A percentile compares a stretch with the other conserved stretches of the same genome.
phyloP scores from a whole-genome alignment of 2,797 vertebrate genomes.

The Melanotaenia boesemani region DNA sequence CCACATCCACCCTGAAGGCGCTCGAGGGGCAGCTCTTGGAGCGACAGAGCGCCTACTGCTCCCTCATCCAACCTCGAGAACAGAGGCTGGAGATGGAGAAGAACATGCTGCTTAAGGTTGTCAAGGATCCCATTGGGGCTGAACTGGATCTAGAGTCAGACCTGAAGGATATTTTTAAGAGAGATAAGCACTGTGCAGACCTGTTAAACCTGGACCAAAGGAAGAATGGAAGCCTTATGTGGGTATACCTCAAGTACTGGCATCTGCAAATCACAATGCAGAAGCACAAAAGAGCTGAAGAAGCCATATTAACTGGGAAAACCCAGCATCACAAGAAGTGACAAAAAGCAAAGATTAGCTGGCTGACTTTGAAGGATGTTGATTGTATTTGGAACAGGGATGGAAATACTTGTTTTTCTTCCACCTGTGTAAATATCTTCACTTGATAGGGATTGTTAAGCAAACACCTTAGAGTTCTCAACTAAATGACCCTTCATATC shows the following conservation, averaged over 20 bases:
- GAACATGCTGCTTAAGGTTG: constrained; percentile 87
- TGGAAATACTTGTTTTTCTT: constrained; percentile 29
- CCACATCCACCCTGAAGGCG: constrained; percentile 83
- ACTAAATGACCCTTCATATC: constrained; percentile 1
- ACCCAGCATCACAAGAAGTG: constrained; percentile 52
- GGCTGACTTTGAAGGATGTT: constrained; percentile 26
- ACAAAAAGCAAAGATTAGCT: constrained; percentile 29
- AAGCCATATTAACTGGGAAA: constrained; percentile 76
- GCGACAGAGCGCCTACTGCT: constrained; percentile 93
- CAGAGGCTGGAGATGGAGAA: constrained; percentile 91
- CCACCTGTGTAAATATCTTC: constrained; percentile 6
- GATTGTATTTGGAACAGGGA: constrained; percentile 12
- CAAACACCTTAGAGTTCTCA: constrained; percentile 16
- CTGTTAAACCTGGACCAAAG: constrained; percentile 87
- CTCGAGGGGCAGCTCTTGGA: constrained; percentile 89
- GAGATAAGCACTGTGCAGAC: constrained; percentile 91
- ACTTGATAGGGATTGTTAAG: constrained; percentile 26
- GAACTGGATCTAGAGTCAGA: constrained; percentile 87
- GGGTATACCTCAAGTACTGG: constrained; percentile 97
- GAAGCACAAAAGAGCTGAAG: constrained; percentile 88
- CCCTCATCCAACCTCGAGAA: constrained; percentile 82
- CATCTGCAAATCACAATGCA: constrained; percentile 88
- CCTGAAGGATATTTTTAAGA: constrained; percentile 92
- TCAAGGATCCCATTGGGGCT: constrained; percentile 82
- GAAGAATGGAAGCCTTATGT: constrained; percentile 95